These are phyloP conservation scores for Nomada fabriciana DNA, from an alignment of 2,888 invertebrate genomes.

Conservation along the genomic window DNA sequence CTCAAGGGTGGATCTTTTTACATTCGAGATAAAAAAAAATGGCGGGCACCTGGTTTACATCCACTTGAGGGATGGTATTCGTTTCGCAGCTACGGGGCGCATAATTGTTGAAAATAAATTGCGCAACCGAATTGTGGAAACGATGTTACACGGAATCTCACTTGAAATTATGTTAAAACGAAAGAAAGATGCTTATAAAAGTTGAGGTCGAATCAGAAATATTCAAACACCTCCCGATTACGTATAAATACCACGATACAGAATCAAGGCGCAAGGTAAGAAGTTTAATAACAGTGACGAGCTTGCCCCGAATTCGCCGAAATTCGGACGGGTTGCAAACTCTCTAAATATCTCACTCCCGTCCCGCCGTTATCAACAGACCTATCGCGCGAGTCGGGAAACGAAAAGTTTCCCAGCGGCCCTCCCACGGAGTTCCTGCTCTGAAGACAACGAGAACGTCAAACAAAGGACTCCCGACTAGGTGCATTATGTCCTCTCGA, in stretches of 20 bases:
- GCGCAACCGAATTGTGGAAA: too few species aligned
- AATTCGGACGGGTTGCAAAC: conserved; percentile 3
- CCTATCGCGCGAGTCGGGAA: neutral
- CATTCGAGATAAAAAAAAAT: conserved; percentile 61
- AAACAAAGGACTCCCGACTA: conserved; percentile 76
- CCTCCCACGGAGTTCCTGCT: conserved; percentile 27
- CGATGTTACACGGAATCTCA: neutral
- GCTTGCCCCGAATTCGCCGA: neutral
- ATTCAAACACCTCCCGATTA: too few species aligned
- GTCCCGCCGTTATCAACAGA: neutral
- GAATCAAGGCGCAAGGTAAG: too few species aligned
- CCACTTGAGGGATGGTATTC: neutral
- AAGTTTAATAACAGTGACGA: too few species aligned
- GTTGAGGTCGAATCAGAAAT: too few species aligned
- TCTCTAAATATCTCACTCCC: neutral
- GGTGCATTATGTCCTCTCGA: conserved; percentile 78
- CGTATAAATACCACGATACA: too few species aligned
- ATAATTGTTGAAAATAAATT: too few species aligned
- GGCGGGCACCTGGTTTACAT: conserved; percentile 53
- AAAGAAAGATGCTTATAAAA: too few species aligned
- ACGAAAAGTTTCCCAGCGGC: conserved; percentile 59
- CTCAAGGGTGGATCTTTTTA: conserved; percentile 72
- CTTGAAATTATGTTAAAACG: neutral
- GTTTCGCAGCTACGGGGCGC: too few species aligned
- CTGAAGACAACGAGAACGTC: conserved; percentile 78